phyloP scores from a whole-genome alignment of 1,140 invertebrate genomes.

The Drosophila lacteicornis region DNA sequence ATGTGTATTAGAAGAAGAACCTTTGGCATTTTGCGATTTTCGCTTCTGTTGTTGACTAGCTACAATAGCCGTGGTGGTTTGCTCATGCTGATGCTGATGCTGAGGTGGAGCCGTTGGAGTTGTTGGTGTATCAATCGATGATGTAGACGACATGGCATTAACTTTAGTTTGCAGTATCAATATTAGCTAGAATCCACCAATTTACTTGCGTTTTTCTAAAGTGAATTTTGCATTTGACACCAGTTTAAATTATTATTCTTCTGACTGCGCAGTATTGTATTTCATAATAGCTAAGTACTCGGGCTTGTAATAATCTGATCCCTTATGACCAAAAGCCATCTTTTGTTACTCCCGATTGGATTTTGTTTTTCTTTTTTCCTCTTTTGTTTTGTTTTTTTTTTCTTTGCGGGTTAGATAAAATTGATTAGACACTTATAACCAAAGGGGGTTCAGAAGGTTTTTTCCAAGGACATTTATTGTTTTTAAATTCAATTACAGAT shows the following conservation, averaged over 20 bases:
- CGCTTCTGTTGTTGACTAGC: slow-evolving; percentile 44
- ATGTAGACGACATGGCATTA: slow-evolving; percentile 58
- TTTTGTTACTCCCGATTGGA: background rate
- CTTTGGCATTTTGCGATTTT: slow-evolving; percentile 37
- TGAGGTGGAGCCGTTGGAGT: slow-evolving; percentile 47
- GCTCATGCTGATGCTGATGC: slow-evolving; percentile 27
- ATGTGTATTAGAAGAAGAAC: slow-evolving; percentile 19
- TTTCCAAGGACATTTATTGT: slow-evolving; percentile 18
- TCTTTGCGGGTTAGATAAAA: background rate
- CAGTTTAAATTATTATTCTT: slow-evolving; percentile 2
- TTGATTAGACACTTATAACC: slow-evolving; percentile 2
- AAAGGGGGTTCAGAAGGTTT: background rate
- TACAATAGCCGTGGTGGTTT: slow-evolving; percentile 37
- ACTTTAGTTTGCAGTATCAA: slow-evolving; percentile 1
- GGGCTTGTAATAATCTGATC: slow-evolving; percentile 1
- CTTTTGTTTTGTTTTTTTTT: background rate
- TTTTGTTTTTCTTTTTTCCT: background rate
- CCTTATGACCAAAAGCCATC: slow-evolving; percentile 6
- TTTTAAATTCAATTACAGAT: slow-evolving; percentile 21
- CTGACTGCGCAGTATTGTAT: slow-evolving; percentile 20
- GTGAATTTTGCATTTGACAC: slow-evolving; percentile 3
- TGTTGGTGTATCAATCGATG: slow-evolving; percentile 64
- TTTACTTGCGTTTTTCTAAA: slow-evolving; percentile 5
- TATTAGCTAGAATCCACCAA: slow-evolving; percentile 1
- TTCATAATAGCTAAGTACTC: slow-evolving; percentile 14